Evolutionary conservation across 2,797 vertebrate species (phyloP), one percentile per base, ranked within the genome.

Genomic region (Dermochelys coriacea): DNA sequence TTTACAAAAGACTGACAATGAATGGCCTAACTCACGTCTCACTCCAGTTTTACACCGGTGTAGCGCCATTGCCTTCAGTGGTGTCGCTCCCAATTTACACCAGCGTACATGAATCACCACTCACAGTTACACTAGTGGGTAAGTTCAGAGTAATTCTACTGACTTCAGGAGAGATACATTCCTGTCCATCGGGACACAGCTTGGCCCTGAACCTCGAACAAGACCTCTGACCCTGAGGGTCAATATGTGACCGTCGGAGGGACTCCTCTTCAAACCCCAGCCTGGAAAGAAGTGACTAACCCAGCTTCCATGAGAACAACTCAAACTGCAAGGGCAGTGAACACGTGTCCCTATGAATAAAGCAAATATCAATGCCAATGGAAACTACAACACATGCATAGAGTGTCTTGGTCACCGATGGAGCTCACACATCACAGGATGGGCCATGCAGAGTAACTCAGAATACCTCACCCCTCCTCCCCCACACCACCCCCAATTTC

Each of bases 381-480:
- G 83, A 82, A 88, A 47, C 59, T 82, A 25, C 68, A 83, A 80
- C 78, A 89, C 80, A 25, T 4, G 16, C 95, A 91, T 90, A 68
- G 93, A 96, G 94, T 93, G 45, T 77, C 74, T 93, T 87, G 74
- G 68, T 85, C 95, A 95, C 96, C 68, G 93, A 87, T 91, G 92
- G 92, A 91, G 95, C 89, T 89, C 55, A 12, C 41, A 87, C 54
- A 86, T 91, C 91, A 71, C 68, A 27, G 55, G 2, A 0, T 3
- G 59, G 34, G 61, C 16, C 71, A 77, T 23, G 55, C 91, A 88
- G 51, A 84, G 61, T 2, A 84, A n/a, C 82, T 49, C 61, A 41
- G 82, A 0, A 85, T 2, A 75, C 78, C 29, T 21, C 59, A 31
- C 31, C 15, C 45, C 41, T 74, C 81, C 81, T 25, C n/a, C 8